Evolutionary conservation across 2,888 invertebrate genomes (phyloP).

Genomic region (Tolmerus cingulatus): DNA sequence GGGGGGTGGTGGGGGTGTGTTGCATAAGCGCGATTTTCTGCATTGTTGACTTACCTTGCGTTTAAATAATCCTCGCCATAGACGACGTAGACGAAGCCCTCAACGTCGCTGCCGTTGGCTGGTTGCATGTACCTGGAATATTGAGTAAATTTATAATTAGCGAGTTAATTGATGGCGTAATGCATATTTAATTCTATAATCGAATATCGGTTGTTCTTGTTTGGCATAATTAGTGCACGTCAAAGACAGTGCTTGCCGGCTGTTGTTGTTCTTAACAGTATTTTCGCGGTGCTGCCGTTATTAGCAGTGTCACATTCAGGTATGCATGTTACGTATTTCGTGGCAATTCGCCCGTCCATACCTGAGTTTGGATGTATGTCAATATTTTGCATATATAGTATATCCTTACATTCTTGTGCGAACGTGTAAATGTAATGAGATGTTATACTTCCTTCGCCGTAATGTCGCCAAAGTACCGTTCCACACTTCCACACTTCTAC

Average conservation of each 20-base stretch:
- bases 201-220: conserved; percentile 53
- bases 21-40: neutral
- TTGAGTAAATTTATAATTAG: conserved; percentile 47
- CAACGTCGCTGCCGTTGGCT: neutral
- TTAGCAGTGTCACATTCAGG: conserved; percentile 20
- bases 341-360: neutral
- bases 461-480: neutral
- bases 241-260: conserved; percentile 47
- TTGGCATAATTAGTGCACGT: conserved; percentile 53
- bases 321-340: neutral
- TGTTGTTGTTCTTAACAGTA: conserved; percentile 2
- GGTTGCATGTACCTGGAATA: neutral
- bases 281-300: neutral
- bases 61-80: neutral
- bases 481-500: neutral
- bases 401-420: neutral
- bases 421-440: neutral
- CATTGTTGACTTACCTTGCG: neutral
- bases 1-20: neutral
- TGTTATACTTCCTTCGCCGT: neutral
- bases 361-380: neutral
- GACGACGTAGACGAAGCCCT: neutral
- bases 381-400: neutral
- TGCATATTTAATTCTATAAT: conserved; percentile 55
- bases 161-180: conserved; percentile 54